These are phyloP conservation scores for Dendrocopos noguchii DNA, from an alignment of 2,113 vertebrate genomes.

Conservation along the genomic window DNA sequence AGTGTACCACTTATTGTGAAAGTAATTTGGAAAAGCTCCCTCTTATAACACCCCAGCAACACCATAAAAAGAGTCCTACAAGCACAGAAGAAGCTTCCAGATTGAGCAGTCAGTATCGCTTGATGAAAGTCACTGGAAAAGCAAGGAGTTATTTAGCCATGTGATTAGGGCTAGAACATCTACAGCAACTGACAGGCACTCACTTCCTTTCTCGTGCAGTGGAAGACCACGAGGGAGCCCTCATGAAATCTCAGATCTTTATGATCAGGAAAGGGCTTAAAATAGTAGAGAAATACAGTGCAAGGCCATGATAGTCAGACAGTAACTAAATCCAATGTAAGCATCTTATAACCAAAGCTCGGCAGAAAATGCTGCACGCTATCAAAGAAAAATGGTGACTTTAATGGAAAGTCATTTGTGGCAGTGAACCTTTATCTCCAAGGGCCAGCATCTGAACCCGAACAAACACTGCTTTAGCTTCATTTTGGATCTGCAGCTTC, in stretches of 20 bases:
- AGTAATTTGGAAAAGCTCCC: conserved; percentile 23
- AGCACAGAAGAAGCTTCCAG: conserved; percentile 47
- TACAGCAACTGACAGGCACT: conserved; percentile 51
- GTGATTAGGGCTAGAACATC: conserved; percentile 58
- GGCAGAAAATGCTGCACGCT: conserved; percentile 58
- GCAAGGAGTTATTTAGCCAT: conserved; percentile 41
- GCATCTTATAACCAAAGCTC: conserved; percentile 41
- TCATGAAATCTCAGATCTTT: conserved; percentile 52
- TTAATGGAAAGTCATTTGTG: conserved; percentile 44
- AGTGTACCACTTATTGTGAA: conserved; percentile 10
- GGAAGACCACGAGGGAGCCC: conserved; percentile 35
- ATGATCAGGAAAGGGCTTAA: conserved; percentile 51
- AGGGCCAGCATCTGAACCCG: conserved; percentile 55
- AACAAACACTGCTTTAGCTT: conserved; percentile 73
- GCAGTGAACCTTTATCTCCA: conserved; percentile 63
- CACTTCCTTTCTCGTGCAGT: conserved; percentile 51
- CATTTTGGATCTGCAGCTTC: conserved; percentile 77
- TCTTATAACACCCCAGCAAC: conserved; percentile 28
- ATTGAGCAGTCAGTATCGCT: conserved; percentile 7
- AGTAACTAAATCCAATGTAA: conserved; percentile 60
- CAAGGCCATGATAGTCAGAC: conserved; percentile 31
- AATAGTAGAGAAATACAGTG: conserved; percentile 45
- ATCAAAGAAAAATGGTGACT: conserved; percentile 71
- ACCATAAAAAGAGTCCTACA: conserved; percentile 42
- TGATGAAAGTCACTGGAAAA: conserved; percentile 65